Evolutionary conservation across 2,797 vertebrate genomes (phyloP), one percentile per base, ranked within the genome.

Genomic region (Alectoris magna): DNA sequence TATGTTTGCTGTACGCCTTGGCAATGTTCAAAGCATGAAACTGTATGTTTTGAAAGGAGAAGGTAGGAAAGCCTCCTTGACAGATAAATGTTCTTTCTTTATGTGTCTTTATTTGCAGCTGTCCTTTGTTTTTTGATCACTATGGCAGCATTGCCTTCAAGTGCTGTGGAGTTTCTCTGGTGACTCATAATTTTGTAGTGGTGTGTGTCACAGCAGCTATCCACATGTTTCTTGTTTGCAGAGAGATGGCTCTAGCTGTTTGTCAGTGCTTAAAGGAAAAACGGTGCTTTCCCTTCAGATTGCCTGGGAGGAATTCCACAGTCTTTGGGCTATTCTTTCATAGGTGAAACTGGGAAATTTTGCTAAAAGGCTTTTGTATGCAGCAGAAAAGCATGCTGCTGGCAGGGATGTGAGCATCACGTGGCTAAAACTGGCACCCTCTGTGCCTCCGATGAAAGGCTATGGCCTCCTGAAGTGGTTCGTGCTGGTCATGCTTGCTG

Each of bases 241-340:
- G 86, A 70, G 71, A 58, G 23, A 26, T 26, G 44, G 7, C 21
- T 88, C 11, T 76, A 39, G 39, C 66, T 55, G 53, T 27, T 85
- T 63, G 41, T 48, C 31, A 64, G 23, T 59, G 62, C 73, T 79
- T 85, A 56, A 22, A 88, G 89, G 78, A 72, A 93, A 93, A 91
- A 23, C 31, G 60, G 36, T 49, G 43, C 9, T 89, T 96, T 67
- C 77, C 46, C 63, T 76, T 94, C 59, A 64, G 16, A 43, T 14
- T 56, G 46, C 34, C 68, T 1, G 4, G 39, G 66, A 55, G 27
- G 43, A 75, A 48, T 87, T 91, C 46, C n/a, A 15, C 24, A 1
- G 0, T 72, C 31, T 49, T 68, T 38, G 51, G n/a, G 23, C 38
- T 91, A 5, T 80, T 87, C 38, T 85, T 94, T 69, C 58, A 71